A percentile compares a stretch with the other conserved stretches of the same genome.
Evolutionary conservation across 64 coral and sea anemone genomes (phyloP).

Genomic region (Montipora capricornis): DNA sequence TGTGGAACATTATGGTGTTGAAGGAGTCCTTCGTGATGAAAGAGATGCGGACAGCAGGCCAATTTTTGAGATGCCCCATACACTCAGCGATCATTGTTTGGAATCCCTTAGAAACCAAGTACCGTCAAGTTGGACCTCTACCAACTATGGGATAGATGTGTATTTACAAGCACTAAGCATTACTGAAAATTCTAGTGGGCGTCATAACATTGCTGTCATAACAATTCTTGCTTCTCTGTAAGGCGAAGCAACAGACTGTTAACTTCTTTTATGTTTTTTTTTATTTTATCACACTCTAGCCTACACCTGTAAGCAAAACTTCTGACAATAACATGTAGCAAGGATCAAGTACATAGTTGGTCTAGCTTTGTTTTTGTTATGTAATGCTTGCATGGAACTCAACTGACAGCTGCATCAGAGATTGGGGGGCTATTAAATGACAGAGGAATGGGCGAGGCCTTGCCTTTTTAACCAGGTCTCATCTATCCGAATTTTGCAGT

Average conservation of each 20-base stretch:
- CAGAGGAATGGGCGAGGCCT: neutral
- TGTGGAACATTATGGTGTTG: conserved; percentile 3
- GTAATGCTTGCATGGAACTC: conserved; percentile 1
- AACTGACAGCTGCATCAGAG: neutral
- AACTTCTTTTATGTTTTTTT: neutral
- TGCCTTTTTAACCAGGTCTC: neutral
- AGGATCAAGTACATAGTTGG: neutral
- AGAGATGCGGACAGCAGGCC: neutral
- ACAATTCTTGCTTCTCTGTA: neutral
- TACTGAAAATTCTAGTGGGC: conserved; percentile 25
- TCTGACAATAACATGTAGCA: neutral
- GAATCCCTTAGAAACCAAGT: conserved; percentile 11
- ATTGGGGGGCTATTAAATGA: neutral
- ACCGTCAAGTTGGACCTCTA: neutral
- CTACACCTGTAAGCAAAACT: conserved; percentile 15
- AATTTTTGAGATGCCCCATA: neutral
- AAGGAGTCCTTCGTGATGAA: neutral
- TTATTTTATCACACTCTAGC: conserved; percentile 7
- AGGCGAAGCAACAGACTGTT: neutral
- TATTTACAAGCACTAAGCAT: conserved; percentile 16
- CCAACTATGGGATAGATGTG: conserved; percentile 1
- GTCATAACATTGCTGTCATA: conserved; percentile 8
- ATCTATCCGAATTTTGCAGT: neutral
- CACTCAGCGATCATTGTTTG: conserved; percentile 28
- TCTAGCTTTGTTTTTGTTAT: neutral